A percentile compares a stretch with the other conserved stretches of the same genome.
Conservation (phyloP, 2,797 vertebrate genomes). For the Cirrhinus mrigala region DNA sequence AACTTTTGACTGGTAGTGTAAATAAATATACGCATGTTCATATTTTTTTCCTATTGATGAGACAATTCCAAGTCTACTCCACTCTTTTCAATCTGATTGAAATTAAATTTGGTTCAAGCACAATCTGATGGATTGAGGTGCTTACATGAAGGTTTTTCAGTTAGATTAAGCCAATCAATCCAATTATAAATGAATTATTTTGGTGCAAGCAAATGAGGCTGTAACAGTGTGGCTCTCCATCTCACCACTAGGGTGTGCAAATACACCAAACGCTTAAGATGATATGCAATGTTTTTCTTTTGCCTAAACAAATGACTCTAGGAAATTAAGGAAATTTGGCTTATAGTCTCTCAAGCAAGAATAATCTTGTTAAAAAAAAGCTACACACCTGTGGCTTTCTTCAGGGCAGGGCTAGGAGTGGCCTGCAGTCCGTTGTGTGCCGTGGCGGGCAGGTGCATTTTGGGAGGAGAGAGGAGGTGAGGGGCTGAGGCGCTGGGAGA, state of each 20-base stretch:
- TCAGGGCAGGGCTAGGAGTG: slow-evolving; percentile 72
- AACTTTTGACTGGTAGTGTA: too few species aligned
- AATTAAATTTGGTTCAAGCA: neutral
- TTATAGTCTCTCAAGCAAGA: neutral
- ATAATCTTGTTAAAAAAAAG: neutral
- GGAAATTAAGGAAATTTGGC: neutral
- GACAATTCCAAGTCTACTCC: neutral
- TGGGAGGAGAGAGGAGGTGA: slow-evolving; percentile 82
- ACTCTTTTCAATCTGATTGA: neutral
- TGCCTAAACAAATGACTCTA: neutral
- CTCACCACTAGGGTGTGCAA: slow-evolving; percentile 1
- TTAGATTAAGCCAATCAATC: too few species aligned
- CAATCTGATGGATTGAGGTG: neutral
- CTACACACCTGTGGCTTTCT: slow-evolving; percentile 72
- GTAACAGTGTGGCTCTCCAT: neutral
- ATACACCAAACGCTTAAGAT: neutral
- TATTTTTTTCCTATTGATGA: neutral
- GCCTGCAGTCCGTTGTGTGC: slow-evolving; percentile 73
- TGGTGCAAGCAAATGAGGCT: neutral
- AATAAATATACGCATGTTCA: neutral
- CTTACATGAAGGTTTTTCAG: neutral
- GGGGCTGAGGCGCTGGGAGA: slow-evolving; percentile 71
- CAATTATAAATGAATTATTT: neutral
- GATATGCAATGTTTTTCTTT: neutral
- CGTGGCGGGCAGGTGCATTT: slow-evolving; percentile 81